Conservation (phyloP, 2,888 invertebrate genomes). For the Stenichneumon culpator region DNA sequence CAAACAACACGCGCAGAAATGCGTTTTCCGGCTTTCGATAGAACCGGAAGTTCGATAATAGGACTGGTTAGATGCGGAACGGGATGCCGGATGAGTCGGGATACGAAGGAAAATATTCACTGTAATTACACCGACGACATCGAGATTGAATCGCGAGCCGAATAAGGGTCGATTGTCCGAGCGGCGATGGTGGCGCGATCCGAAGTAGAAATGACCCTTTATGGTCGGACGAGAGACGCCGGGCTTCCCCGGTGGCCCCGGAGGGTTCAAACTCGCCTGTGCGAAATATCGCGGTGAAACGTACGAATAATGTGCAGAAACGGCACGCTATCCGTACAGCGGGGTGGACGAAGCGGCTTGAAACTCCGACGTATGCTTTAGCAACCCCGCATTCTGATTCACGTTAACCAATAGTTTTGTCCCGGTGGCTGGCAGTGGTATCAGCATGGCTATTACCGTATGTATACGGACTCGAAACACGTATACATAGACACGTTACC, state of each 20-base stretch:
- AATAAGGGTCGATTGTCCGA: neutral
- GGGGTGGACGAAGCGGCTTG: slow-evolving; percentile 5
- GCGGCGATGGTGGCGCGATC: neutral
- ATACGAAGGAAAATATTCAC: neutral
- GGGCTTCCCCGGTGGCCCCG: slow-evolving; percentile 15
- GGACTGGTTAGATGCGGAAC: neutral
- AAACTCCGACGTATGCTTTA: slow-evolving; percentile 47
- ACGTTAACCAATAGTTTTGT: slow-evolving; percentile 55
- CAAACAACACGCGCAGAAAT: neutral
- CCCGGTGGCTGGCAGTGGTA: neutral
- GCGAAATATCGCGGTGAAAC: slow-evolving; percentile 50
- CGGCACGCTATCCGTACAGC: slow-evolving; percentile 7
- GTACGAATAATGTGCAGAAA: slow-evolving; percentile 24
- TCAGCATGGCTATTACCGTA: neutral
- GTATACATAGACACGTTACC: neutral
- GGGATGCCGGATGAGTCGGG: neutral
- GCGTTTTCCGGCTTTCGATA: neutral
- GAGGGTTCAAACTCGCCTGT: slow-evolving; percentile 38
- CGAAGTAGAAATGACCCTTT: slow-evolving; percentile 46
- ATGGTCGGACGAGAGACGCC: slow-evolving; percentile 34
- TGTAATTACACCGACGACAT: neutral
- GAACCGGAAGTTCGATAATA: neutral
- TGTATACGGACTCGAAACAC: neutral
- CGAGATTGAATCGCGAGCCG: neutral
- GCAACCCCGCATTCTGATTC: slow-evolving; percentile 41